Conservation (phyloP, 2,888 invertebrate species). For the Erebia epiphron region DNA sequence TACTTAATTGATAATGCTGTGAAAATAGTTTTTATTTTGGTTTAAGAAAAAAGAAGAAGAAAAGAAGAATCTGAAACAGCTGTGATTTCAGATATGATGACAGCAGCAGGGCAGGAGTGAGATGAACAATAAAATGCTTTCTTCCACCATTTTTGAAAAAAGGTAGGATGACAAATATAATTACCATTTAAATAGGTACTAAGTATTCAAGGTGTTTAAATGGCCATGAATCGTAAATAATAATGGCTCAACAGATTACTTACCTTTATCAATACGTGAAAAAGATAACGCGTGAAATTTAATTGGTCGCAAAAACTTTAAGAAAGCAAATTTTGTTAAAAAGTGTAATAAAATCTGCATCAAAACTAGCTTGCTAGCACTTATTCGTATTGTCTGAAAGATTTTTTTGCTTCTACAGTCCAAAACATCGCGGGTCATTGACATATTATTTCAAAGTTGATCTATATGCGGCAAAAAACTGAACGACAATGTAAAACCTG, state of each 20-base stretch:
- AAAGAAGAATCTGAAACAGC: too few species aligned
- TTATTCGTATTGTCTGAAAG: slow-evolving; percentile 9
- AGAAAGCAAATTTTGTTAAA: neutral
- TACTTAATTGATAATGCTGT: too few species aligned
- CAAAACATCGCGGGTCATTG: slow-evolving; percentile 59
- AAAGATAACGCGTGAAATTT: neutral
- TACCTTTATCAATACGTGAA: neutral
- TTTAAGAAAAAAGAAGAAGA: too few species aligned
- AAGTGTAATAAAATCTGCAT: neutral
- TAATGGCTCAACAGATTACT: neutral
- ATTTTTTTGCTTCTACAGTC: slow-evolving; percentile 6
- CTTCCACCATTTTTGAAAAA: too few species aligned
- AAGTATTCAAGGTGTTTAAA: too few species aligned
- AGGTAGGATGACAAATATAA: too few species aligned
- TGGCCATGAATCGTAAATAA: neutral
- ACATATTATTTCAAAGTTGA: slow-evolving; percentile 75
- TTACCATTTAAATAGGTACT: too few species aligned
- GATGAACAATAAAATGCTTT: too few species aligned
- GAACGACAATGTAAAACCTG: slow-evolving; percentile 62
- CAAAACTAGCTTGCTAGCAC: neutral
- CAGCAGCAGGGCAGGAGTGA: too few species aligned
- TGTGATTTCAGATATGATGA: too few species aligned
- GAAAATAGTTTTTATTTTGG: too few species aligned
- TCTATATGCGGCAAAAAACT: slow-evolving; percentile 78
- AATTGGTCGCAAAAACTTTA: neutral